These are phyloP conservation scores for Neodon shergylaensis DNA, from an alignment of 2,113 vertebrate genomes.

Conservation along the genomic window DNA sequence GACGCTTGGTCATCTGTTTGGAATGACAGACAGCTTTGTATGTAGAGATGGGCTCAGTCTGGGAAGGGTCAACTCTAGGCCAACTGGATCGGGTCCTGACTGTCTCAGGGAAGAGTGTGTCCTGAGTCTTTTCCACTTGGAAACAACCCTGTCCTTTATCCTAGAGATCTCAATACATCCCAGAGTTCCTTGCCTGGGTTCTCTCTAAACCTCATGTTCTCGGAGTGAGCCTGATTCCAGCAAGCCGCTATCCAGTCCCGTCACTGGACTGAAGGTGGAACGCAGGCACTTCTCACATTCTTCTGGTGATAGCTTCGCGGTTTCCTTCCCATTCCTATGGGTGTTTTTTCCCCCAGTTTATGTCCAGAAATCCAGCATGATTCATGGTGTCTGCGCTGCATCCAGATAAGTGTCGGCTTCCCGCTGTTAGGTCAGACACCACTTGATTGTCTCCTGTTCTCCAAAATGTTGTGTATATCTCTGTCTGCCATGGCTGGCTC, in stretches of 20 bases:
- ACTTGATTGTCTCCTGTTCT: neutral
- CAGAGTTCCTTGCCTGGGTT: neutral
- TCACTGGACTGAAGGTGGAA: neutral
- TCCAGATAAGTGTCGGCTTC: neutral
- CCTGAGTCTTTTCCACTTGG: neutral
- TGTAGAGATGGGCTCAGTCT: neutral
- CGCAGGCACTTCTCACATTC: neutral
- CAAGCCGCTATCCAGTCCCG: neutral
- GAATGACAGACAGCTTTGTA: neutral
- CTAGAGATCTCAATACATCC: neutral
- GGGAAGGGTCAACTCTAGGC: neutral
- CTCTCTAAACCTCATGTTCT: neutral
- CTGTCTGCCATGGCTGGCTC: neutral
- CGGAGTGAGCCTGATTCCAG: neutral
- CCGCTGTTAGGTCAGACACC: too few species aligned
- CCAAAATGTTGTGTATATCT: neutral
- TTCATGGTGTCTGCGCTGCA: neutral
- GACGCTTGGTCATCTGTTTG: neutral
- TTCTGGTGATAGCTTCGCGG: neutral
- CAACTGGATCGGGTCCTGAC: neutral
- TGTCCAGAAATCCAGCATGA: neutral
- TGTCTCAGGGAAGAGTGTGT: neutral
- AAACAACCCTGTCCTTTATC: neutral
- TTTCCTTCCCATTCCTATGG: neutral
- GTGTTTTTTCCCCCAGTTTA: neutral